These are phyloP conservation scores for Nephrocerus scutellatus DNA, from an alignment of 2,888 invertebrate genomes.

Conservation along the genomic window DNA sequence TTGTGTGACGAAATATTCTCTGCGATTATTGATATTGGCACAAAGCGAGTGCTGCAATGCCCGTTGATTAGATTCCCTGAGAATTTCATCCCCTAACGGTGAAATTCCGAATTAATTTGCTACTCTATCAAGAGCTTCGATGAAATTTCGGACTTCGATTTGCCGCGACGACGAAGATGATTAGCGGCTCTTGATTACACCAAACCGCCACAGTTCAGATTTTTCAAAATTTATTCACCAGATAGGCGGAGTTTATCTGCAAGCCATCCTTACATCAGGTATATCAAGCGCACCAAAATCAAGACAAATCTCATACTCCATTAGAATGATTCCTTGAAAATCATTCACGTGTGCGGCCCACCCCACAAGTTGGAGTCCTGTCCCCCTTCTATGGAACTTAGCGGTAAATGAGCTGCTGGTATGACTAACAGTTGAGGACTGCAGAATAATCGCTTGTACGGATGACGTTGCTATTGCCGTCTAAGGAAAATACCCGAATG, in stretches of 20 bases:
- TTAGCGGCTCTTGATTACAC: slow-evolving; percentile 42
- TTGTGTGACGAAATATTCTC: slow-evolving; percentile 29
- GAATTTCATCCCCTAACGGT: slow-evolving; percentile 23
- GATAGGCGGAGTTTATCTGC: slow-evolving; percentile 66
- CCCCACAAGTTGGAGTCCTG: too few relatives aligned
- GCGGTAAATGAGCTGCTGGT: too few relatives aligned
- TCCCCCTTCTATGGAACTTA: too few relatives aligned
- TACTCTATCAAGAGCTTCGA: slow-evolving; percentile 54
- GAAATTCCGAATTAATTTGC: slow-evolving; percentile 36
- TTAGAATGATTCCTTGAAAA: slow-evolving; percentile 74
- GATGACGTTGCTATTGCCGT: too few relatives aligned
- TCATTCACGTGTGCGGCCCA: too few relatives aligned
- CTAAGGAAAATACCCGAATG: too few relatives aligned
- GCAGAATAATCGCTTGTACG: too few relatives aligned
- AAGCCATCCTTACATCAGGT: slow-evolving; percentile 81
- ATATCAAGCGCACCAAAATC: slow-evolving; percentile 68
- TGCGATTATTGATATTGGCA: slow-evolving; percentile 24
- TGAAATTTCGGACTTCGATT: slow-evolving; percentile 62
- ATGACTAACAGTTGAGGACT: too few relatives aligned
- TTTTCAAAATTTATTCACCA: slow-evolving; percentile 73
- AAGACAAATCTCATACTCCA: slow-evolving; percentile 57
- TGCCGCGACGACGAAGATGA: not conserved
- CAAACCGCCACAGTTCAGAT: slow-evolving; percentile 91
- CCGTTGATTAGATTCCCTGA: slow-evolving; percentile 19
- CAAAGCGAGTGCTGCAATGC: slow-evolving; percentile 14